Evolutionary conservation across 2,888 invertebrate genomes (phyloP), one percentile per base, ranked within the genome.

Genomic region (Callyntrura sp.): DNA sequence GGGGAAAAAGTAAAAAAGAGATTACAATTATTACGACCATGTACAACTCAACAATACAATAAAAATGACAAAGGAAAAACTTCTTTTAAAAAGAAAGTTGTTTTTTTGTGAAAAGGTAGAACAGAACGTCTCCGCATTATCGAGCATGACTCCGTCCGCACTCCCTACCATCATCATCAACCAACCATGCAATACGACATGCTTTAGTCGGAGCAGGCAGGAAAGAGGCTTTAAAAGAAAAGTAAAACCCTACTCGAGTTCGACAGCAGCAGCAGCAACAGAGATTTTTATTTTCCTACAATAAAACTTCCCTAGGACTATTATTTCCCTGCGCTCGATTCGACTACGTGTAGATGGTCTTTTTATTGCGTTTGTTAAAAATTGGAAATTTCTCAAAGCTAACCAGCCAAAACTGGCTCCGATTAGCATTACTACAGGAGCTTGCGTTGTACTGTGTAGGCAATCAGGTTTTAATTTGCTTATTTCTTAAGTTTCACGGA

Each of bases 1-100:
- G 82, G 82, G 73, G 55, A 87, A 87, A 87, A 81, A 57, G 79
- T 87, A 70, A 87, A 68, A 79, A 70, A 68, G 25, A 73, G 20
- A 12, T 65, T n/a, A 12, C 51, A 45, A n/a, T n/a, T 9, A 14
- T n/a, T 14, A 57, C 4, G 35, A 8, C 28, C 12, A 62, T 43
- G 14, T 0, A 35, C 8, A 73, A 73, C 73, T 55, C 14, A 8
- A 55, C 17, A 57, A n/a, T 28, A 45, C 45, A 55, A 51, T 79
- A 55, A 79, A 79, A 48, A 65, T 20, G 23, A 84, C 70, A 70
- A 68, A 70, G 43, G 55, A 23, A 82, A 55, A 65, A 5, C 25
- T 11, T 23, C 48, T 51, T 55, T 35, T 43, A 70, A 45, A n/a
- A 70, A 6, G 11, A 68, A 70, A 1, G 68, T 8, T 12, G 43